These are phyloP conservation scores for Bergia puertoricense DNA, from an alignment of 92 coral and sea anemone species.

Conservation along the genomic window DNA sequence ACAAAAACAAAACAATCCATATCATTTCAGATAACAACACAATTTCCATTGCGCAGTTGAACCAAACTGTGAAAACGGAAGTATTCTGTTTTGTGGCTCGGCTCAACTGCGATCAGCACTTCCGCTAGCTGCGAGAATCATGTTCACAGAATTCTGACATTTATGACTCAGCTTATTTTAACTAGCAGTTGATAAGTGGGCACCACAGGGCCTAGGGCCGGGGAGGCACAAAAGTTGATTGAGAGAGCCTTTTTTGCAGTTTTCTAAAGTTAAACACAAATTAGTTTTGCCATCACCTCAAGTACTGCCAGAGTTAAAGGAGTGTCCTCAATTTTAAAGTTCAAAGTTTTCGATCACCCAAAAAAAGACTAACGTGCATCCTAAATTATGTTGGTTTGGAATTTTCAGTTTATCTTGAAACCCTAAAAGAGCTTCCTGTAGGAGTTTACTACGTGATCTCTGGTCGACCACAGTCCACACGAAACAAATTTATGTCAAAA, in stretches of 20 bases:
- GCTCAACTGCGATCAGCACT: neutral
- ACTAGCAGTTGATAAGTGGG: too few relatives aligned
- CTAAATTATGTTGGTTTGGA: neutral
- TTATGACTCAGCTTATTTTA: too few relatives aligned
- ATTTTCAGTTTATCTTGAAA: neutral
- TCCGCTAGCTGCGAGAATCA: neutral
- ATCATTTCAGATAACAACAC: neutral
- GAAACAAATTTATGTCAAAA: too few relatives aligned
- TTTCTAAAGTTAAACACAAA: neutral
- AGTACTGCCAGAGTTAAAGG: neutral
- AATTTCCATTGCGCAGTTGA: too few relatives aligned
- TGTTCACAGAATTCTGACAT: neutral
- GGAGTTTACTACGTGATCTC: neutral
- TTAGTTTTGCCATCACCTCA: neutral
- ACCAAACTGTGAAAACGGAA: too few relatives aligned
- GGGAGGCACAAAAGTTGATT: neutral
- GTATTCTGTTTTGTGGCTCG: too few relatives aligned
- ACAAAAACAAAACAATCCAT: too few relatives aligned
- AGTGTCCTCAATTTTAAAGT: neutral
- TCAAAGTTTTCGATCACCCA: neutral
- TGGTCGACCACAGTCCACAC: neutral
- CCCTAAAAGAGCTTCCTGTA: too few relatives aligned
- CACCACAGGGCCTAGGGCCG: too few relatives aligned
- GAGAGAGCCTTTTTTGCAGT: neutral
- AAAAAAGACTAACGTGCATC: too few relatives aligned